phyloP scores from a whole-genome alignment of 2,888 invertebrate species.

The Schrankia costaestrigalis region DNA sequence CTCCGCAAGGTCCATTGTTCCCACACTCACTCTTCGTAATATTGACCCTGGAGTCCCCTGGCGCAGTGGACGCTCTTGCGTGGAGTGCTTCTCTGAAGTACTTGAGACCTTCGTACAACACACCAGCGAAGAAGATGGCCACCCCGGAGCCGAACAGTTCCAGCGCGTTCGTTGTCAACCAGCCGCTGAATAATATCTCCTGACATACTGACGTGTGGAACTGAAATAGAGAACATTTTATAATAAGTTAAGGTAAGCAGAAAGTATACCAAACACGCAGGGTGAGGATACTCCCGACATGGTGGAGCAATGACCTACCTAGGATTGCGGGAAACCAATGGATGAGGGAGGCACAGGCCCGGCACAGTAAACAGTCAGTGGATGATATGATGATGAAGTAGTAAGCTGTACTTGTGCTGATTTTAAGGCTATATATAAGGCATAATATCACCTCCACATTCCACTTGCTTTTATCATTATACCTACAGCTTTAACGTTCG shows the following conservation, averaged over 20 bases:
- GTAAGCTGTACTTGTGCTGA: no score
- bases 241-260: neutral
- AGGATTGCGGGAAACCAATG: no score
- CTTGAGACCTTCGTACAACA: slow-evolving; percentile 97
- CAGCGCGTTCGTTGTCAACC: slow-evolving; percentile 86
- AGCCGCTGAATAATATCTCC: slow-evolving; percentile 89
- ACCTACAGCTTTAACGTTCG: no score
- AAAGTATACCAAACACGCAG: no score
- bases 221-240: slow-evolving; percentile 62
- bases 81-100: slow-evolving; percentile 83
- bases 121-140: slow-evolving; percentile 92
- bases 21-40: slow-evolving; percentile 75
- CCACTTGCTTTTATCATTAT: no score
- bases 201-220: slow-evolving; percentile 90
- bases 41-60: slow-evolving; percentile 67
- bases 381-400: no score
- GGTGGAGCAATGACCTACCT: no score
- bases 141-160: slow-evolving; percentile 93
- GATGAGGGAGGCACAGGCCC: no score
- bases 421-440: no score
- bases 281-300: no score
- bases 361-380: no score
- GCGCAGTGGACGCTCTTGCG: slow-evolving; percentile 44
- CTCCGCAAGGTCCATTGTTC: slow-evolving; percentile 53
- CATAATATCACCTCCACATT: no score